Conservation (phyloP, 1,140 invertebrate species). For the Drosophila kikkawai region DNA sequence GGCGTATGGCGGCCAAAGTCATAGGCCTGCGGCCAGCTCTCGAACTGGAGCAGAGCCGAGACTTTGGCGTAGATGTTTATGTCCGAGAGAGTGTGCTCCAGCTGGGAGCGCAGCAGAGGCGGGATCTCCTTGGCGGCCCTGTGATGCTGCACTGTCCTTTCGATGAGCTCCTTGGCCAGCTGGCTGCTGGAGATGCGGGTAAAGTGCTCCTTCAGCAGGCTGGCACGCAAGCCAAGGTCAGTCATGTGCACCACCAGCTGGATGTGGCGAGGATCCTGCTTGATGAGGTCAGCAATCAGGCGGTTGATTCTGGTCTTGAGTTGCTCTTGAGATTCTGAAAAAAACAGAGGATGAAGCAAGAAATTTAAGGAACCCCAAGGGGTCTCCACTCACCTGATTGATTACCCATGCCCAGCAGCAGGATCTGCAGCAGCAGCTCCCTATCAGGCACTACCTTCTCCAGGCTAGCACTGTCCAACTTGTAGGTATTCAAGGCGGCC, state of each 20-base stretch:
- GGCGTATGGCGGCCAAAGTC: slow-evolving; percentile 85
- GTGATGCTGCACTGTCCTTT: slow-evolving; percentile 69
- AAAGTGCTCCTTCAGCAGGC: slow-evolving; percentile 82
- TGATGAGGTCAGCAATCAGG: slow-evolving; percentile 53
- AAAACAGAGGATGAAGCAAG: not conserved
- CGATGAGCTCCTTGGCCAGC: slow-evolving; percentile 73
- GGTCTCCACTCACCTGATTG: slow-evolving; percentile 31
- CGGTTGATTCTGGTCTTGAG: slow-evolving; percentile 35
- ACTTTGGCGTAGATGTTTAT: slow-evolving; percentile 86
- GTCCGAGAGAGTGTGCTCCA: slow-evolving; percentile 85
- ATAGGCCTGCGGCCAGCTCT: slow-evolving; percentile 85
- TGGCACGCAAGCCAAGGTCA: slow-evolving; percentile 71
- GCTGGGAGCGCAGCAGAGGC: slow-evolving; percentile 48
- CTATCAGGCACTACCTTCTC: slow-evolving; percentile 14
- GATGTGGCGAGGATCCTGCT: slow-evolving; percentile 65
- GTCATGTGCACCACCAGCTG: slow-evolving; percentile 56
- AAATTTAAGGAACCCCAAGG: not conserved
- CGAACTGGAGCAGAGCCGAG: slow-evolving; percentile 80
- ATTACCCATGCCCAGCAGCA: slow-evolving; percentile 60
- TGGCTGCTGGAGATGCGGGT: slow-evolving; percentile 71
- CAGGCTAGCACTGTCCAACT: slow-evolving; percentile 48
- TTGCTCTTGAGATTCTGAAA: slow-evolving; percentile 24
- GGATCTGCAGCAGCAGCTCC: slow-evolving; percentile 57
- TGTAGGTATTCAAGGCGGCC: slow-evolving; percentile 85
- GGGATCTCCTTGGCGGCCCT: slow-evolving; percentile 71